Conservation (phyloP, 2,888 invertebrate species). For the Eristalis arbustorum region DNA sequence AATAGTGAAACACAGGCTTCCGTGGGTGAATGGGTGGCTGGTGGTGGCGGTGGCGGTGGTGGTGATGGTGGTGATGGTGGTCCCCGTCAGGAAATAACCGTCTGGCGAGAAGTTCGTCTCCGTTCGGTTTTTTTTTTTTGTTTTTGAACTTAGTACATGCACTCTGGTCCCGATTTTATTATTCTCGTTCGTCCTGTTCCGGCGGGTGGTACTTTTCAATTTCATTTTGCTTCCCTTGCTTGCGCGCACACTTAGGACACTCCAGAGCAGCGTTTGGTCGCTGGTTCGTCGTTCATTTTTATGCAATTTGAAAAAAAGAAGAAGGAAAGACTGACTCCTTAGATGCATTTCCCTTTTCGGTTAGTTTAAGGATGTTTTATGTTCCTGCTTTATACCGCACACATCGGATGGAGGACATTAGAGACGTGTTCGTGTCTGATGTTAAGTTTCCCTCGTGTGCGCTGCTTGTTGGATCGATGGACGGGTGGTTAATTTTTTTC, state of each 20-base stretch:
- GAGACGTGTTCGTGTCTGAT: conserved; percentile 28
- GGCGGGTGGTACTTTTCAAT: conserved; percentile 24
- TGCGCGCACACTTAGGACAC: neutral
- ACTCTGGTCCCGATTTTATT: conserved; percentile 49
- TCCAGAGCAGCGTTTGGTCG: neutral
- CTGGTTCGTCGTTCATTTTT: conserved; percentile 2
- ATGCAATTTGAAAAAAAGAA: conserved; percentile 35
- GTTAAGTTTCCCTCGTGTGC: neutral
- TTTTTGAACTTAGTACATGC: neutral
- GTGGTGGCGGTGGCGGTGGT: neutral
- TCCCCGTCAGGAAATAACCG: conserved; percentile 61
- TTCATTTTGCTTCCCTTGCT: neutral
- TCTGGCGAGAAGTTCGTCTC: conserved; percentile 49
- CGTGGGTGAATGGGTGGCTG: conserved; percentile 9
- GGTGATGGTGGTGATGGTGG: conserved; percentile 20
- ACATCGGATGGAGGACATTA: conserved; percentile 35
- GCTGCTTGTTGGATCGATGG: neutral
- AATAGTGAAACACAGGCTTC: neutral
- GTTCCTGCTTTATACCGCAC: neutral
- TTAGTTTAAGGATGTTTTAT: conserved; percentile 18
- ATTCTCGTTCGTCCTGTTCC: conserved; percentile 25
- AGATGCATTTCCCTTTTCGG: conserved; percentile 37
- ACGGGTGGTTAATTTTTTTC: neutral
- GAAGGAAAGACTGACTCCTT: conserved; percentile 3
- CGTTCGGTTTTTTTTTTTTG: neutral